Evolutionary conservation across 2,888 invertebrate genomes (phyloP).

Genomic region (Eilema depressum): DNA sequence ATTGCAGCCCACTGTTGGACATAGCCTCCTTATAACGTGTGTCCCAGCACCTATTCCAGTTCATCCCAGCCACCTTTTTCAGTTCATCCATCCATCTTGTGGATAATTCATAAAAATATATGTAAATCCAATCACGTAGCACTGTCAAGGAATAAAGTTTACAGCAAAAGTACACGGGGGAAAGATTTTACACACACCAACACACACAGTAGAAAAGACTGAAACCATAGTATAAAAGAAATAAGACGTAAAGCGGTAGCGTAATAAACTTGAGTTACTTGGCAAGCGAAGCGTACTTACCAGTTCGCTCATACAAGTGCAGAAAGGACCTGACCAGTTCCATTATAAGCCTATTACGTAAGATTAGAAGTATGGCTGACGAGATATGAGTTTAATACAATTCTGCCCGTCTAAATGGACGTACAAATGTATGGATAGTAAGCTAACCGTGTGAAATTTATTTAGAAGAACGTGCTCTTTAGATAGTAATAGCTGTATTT

Average conservation of each 20-base stretch:
- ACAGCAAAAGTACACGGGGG: too few species aligned
- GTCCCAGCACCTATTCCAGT: too few species aligned
- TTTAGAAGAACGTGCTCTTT: too few species aligned
- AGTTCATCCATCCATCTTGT: too few species aligned
- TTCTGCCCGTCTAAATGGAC: background rate
- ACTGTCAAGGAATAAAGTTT: too few species aligned
- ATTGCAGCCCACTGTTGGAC: too few species aligned
- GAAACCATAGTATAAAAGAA: background rate
- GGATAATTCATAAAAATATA: too few species aligned
- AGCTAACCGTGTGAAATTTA: background rate
- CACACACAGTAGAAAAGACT: background rate
- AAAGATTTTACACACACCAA: background rate
- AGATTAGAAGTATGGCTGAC: background rate
- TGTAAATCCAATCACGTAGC: too few species aligned
- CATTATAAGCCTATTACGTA: conserved; percentile 2
- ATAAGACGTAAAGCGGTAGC: background rate
- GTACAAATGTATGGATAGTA: background rate
- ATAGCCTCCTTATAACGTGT: too few species aligned
- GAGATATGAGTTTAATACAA: background rate
- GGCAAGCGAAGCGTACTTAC: background rate
- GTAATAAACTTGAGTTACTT: background rate
- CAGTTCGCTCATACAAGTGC: background rate
- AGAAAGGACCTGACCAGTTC: background rate
- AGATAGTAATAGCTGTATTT: too few species aligned
- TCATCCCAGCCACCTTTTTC: too few species aligned